Evolutionary conservation across 2,888 invertebrate species (phyloP), one percentile per base, ranked within the genome.

Genomic region (Teleiodes luculella): DNA sequence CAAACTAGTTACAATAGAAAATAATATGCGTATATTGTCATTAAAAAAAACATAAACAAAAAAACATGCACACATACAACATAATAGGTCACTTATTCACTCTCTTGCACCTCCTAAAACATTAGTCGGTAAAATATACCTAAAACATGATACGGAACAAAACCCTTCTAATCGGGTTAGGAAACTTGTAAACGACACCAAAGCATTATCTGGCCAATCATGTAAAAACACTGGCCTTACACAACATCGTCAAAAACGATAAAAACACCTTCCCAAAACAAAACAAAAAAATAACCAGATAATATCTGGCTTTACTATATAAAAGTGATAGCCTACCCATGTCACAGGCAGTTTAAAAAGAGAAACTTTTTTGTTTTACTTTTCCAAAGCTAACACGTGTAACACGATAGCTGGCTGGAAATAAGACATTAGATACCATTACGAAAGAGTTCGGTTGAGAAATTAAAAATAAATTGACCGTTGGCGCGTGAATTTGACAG

Each of bases 401-500:
- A 83, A 84, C 67, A 59, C 64, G 82, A 84, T 75, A 80, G 68
- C 66, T 68, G 67, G 68, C 75, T 71, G 65, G 71, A 72, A 74
- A 73, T 70, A 68, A 51, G 72, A 75, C 61, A 76, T 67, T 54
- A 64, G 74, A 78, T 72, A 73, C 69, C 60, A 57, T 57, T 61
- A 57, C 64, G 66, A 65, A 63, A 63, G 68, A 62, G 64, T 66
- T 67, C 72, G 67, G 67, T 57, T 57, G 67, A 72, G 76, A 75
- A 75, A 77, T 78, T 76, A 78, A 80, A 82, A 79, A 74, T 65
- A 71, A 68, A 72, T 70, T 73, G 75, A 67, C 68, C 81, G 73
- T 73, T 80, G 79, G 72, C 74, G 83, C 83, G 83, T 78, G 74
- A 78, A 77, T 70, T 67, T 74, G 75, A 78, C 78, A 76, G 76